Conservation (phyloP, 2,888 invertebrate genomes). For the Xylota segnis region DNA sequence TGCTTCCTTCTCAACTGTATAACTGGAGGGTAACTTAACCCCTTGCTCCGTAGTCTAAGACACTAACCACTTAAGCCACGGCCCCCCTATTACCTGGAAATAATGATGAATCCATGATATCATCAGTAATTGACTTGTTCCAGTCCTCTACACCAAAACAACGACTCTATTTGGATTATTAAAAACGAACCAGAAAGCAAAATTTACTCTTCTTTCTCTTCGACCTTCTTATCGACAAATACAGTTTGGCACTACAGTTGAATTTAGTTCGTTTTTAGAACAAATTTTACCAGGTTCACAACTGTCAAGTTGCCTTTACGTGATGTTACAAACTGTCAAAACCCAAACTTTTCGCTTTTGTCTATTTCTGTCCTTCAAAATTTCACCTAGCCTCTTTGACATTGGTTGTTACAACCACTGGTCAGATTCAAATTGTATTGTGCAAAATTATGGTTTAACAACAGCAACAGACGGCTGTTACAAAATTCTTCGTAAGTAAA, state of each 20-base stretch:
- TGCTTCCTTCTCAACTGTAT: too few species aligned
- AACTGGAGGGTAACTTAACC: too few species aligned
- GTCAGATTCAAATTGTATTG: conserved; percentile 21
- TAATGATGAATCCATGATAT: too few species aligned
- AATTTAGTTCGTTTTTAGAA: conserved; percentile 1
- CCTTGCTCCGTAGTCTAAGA: too few species aligned
- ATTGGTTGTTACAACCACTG: conserved; percentile 22
- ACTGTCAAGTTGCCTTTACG: not conserved
- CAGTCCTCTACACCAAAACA: too few species aligned
- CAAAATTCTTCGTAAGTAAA: conserved; percentile 27
- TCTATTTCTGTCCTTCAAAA: conserved; percentile 53
- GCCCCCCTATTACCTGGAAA: too few species aligned
- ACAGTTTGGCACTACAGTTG: not conserved
- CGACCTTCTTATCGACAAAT: not conserved
- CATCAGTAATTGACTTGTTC: too few species aligned
- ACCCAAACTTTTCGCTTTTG: conserved; percentile 17
- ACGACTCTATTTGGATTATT: too few species aligned
- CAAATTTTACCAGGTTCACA: not conserved
- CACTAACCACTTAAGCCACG: too few species aligned
- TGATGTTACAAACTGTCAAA: conserved; percentile 8
- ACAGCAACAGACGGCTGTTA: not conserved
- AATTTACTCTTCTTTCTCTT: not conserved
- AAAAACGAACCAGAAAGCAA: too few species aligned
- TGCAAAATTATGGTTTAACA: conserved; percentile 22
- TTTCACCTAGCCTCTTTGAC: not conserved